Evolutionary conservation across 2,113 vertebrate species (phyloP).

Genomic region (Chroicocephalus ridibundus): DNA sequence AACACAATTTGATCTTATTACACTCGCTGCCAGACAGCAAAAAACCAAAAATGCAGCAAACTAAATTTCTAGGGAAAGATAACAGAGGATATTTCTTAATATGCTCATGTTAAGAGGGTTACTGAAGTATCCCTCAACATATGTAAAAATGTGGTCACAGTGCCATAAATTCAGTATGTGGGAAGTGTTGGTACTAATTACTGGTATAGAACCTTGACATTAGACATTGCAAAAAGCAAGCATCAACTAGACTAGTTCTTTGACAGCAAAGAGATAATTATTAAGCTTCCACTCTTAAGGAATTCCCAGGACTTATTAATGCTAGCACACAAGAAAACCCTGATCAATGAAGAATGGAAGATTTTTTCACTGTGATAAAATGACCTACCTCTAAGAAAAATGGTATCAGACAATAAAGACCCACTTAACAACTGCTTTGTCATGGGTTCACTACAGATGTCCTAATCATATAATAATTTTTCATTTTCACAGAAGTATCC

Average conservation of each 20-base stretch:
- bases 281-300: background rate
- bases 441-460: background rate
- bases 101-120: slow-evolving; percentile 30
- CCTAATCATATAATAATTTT: background rate
- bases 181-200: slow-evolving; percentile 67
- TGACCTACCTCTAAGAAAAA: background rate
- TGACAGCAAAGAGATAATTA: slow-evolving; percentile 63
- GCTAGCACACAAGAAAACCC: background rate
- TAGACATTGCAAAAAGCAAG: slow-evolving; percentile 17
- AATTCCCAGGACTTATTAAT: slow-evolving; percentile 40
- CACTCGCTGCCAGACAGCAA: background rate
- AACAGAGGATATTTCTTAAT: slow-evolving; percentile 21
- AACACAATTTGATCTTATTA: background rate
- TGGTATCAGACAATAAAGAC: background rate
- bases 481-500: background rate
- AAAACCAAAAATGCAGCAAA: background rate
- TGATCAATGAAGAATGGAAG: background rate
- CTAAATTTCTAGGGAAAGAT: slow-evolving; percentile 7
- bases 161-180: slow-evolving; percentile 50
- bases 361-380: background rate
- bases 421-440: background rate
- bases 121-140: slow-evolving; percentile 44
- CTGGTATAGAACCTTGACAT: slow-evolving; percentile 60
- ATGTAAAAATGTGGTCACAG: slow-evolving; percentile 57
- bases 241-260: slow-evolving; percentile 20